These are phyloP conservation scores for Trichopoda pennipes DNA, from an alignment of 2,888 invertebrate genomes.

Conservation along the genomic window DNA sequence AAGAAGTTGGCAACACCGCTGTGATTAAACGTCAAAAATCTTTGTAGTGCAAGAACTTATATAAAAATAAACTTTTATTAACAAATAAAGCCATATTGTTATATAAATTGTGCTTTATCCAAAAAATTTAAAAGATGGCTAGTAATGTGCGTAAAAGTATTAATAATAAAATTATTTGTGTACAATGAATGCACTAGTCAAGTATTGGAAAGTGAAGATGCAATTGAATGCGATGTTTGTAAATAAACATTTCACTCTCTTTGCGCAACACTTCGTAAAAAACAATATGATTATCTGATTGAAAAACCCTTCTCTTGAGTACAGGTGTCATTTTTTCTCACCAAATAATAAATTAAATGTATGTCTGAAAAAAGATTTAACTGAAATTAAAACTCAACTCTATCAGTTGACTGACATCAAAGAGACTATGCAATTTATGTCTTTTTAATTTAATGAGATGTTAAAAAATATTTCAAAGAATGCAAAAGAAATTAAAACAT, in stretches of 20 bases:
- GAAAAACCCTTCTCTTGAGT: conserved; percentile 14
- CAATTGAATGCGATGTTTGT: conserved; percentile 12
- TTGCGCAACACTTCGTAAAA: conserved; percentile 1
- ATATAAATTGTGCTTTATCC: too few species aligned
- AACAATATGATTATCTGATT: conserved; percentile 1
- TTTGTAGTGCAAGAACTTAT: too few species aligned
- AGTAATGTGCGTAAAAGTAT: conserved; percentile 4
- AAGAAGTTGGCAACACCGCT: too few species aligned
- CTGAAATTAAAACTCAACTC: conserved; percentile 22
- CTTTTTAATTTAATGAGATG: conserved; percentile 23
- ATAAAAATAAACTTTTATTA: too few species aligned
- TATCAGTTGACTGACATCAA: conserved; percentile 11
- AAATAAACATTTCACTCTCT: conserved; percentile 12
- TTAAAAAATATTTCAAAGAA: conserved; percentile 13
- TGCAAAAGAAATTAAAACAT: conserved; percentile 7
- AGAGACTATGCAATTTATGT: conserved; percentile 25
- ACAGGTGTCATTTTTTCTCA: conserved; percentile 19
- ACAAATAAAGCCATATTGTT: too few species aligned
- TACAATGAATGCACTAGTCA: conserved; percentile 22
- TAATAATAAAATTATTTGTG: conserved; percentile 8
- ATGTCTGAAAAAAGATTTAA: neutral
- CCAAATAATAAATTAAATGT: neutral
- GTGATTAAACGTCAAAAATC: too few species aligned
- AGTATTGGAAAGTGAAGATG: conserved; percentile 26
- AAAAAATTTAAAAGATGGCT: neutral